Percentiles rank a stretch among this genome's conserved stretches.
These are phyloP conservation scores for Arizona elegans DNA, from an alignment of 2,113 vertebrate species.

Conservation along the genomic window DNA sequence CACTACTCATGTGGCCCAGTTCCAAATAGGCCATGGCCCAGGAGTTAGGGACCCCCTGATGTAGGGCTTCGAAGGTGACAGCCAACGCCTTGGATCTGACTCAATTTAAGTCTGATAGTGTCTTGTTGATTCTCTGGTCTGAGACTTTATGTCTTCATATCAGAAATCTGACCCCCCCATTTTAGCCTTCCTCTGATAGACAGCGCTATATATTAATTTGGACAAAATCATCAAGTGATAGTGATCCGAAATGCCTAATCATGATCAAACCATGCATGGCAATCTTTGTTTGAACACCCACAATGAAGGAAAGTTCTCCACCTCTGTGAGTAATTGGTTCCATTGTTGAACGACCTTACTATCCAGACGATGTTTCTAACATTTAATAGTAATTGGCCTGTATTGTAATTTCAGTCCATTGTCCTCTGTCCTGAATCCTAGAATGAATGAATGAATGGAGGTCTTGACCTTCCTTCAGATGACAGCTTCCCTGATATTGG, in stretches of 20 bases:
- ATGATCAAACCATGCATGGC: not conserved
- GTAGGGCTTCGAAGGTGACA: too few relatives aligned
- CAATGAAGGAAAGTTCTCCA: not conserved
- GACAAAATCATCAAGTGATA: not conserved
- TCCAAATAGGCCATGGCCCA: too few relatives aligned
- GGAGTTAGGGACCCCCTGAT: too few relatives aligned
- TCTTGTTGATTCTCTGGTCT: not conserved
- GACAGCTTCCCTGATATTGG: not conserved
- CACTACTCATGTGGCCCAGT: too few relatives aligned
- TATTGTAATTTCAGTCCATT: not conserved
- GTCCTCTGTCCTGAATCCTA: not conserved
- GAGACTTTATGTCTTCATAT: not conserved
- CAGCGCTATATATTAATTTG: not conserved
- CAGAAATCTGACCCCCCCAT: not conserved
- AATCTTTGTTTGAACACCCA: not conserved
- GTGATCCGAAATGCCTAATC: not conserved
- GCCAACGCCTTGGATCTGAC: too few relatives aligned
- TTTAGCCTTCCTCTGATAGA: not conserved
- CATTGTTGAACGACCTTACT: not conserved
- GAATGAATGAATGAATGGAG: not conserved
- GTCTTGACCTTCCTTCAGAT: not conserved
- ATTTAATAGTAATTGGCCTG: not conserved
- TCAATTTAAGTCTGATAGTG: too few relatives aligned
- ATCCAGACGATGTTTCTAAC: not conserved
- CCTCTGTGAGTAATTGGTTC: not conserved